Conservation (phyloP, 2,797 vertebrate genomes). For the Oreonectes daqikongensis region DNA sequence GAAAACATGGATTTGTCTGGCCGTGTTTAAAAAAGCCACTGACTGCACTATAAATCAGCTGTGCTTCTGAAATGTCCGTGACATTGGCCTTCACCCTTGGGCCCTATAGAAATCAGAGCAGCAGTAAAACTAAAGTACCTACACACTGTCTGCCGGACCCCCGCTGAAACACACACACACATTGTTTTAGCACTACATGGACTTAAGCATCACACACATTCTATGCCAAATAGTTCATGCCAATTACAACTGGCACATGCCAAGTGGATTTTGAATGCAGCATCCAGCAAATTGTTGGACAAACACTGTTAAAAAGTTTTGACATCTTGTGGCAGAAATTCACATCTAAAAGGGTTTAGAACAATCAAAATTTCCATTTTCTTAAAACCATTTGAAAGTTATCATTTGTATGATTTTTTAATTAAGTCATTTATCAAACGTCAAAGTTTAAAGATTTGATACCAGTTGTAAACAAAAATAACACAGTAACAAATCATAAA, state of each 20-base stretch:
- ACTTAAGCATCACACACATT: background rate
- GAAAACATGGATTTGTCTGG: conserved; percentile 69
- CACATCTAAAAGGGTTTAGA: too few relatives aligned
- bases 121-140: conserved; percentile 58
- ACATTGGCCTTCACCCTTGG: conserved; percentile 66
- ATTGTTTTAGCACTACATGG: background rate
- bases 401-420: too few relatives aligned
- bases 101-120: conserved; percentile 63
- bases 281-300: too few relatives aligned
- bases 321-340: background rate
- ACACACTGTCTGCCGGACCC: conserved; percentile 38
- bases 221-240: background rate
- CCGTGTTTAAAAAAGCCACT: conserved; percentile 71
- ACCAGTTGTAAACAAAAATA: too few relatives aligned
- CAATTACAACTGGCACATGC: background rate
- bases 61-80: conserved; percentile 66
- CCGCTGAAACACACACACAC: background rate
- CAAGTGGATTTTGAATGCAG: background rate
- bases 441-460: too few relatives aligned
- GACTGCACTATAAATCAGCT: conserved; percentile 74
- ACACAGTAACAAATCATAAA: too few relatives aligned
- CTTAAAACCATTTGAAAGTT: too few relatives aligned
- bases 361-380: background rate
- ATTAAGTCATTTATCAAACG: too few relatives aligned
- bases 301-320: background rate